Conservation (phyloP, 2,797 vertebrate genomes). For the Hippocampus kuda region DNA sequence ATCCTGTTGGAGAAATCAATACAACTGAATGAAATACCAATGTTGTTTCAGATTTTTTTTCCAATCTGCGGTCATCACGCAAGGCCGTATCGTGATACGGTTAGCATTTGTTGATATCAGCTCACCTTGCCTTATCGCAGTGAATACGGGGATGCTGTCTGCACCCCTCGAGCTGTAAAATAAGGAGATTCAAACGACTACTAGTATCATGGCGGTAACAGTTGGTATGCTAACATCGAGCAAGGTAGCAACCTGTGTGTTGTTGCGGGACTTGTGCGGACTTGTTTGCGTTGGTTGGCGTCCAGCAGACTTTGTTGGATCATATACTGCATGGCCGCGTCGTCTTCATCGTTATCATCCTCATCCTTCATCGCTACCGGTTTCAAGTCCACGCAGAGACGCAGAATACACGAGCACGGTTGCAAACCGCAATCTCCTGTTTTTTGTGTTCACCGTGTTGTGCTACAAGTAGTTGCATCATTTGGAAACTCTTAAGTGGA, state of each 20-base stretch:
- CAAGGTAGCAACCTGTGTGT: constrained; percentile 4
- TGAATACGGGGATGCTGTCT: constrained; percentile 60
- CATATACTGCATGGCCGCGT: constrained; percentile 69
- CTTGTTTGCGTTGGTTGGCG: constrained; percentile 43
- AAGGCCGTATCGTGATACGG: background rate
- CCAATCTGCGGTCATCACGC: background rate
- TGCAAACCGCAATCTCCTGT: no score
- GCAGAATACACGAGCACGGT: background rate
- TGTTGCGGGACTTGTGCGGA: background rate
- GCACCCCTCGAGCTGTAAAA: constrained; percentile 28
- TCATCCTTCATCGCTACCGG: constrained; percentile 52
- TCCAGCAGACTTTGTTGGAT: constrained; percentile 82
- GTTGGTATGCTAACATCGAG: background rate
- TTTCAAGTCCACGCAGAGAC: constrained; percentile 62
- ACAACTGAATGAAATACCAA: background rate
- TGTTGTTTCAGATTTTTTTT: background rate
- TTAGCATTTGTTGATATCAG: background rate
- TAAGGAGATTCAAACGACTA: background rate
- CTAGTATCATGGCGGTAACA: background rate
- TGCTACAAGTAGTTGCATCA: no score
- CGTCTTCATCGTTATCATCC: constrained; percentile 58
- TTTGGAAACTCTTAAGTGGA: no score
- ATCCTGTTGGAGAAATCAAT: no score
- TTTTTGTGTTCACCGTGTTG: no score
- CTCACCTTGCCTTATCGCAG: constrained; percentile 78